These are phyloP conservation scores for Xenentodon cancila DNA, from an alignment of 2,797 vertebrate genomes.

Conservation along the genomic window DNA sequence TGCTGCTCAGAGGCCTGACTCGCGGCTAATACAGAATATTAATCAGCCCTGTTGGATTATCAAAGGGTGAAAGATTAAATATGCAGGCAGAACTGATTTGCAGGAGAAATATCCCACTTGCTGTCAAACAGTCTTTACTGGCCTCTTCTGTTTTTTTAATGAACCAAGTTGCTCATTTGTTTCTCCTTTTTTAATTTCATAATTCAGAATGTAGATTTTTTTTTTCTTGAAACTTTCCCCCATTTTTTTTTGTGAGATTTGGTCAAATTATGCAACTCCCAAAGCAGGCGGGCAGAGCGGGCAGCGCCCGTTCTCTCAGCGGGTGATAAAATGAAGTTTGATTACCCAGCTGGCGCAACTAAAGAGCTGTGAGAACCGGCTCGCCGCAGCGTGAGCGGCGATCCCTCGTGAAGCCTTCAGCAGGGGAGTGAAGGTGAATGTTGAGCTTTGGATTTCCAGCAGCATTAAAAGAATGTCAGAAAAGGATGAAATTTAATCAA, in stretches of 20 bases:
- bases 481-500: constrained; percentile 1
- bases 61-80: constrained; percentile 57
- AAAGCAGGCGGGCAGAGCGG: constrained; percentile 9
- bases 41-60: constrained; percentile 56
- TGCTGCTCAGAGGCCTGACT: constrained; percentile 36
- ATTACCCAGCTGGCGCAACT: constrained; percentile 47
- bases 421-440: constrained; percentile 44
- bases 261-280: constrained; percentile 59
- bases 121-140: constrained; percentile 20
- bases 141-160: constrained; percentile 16
- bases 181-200: constrained; percentile 56
- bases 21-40: constrained; percentile 66
- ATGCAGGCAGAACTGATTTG: constrained; percentile 49
- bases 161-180: constrained; percentile 57
- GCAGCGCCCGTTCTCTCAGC: constrained; percentile 31
- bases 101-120: constrained; percentile 48
- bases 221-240: too few species aligned
- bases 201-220: constrained; percentile 62
- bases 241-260: constrained; percentile 23
- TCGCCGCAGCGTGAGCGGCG: constrained; percentile 15
- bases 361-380: constrained; percentile 64
- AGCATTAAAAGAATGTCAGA: constrained; percentile 27
- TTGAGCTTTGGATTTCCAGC: constrained; percentile 58
- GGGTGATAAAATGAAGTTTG: constrained; percentile 62
- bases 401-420: constrained; percentile 59